Evolutionary conservation across 1,140 invertebrate species (phyloP).

Genomic region (Pogonomyrmex californicus): DNA sequence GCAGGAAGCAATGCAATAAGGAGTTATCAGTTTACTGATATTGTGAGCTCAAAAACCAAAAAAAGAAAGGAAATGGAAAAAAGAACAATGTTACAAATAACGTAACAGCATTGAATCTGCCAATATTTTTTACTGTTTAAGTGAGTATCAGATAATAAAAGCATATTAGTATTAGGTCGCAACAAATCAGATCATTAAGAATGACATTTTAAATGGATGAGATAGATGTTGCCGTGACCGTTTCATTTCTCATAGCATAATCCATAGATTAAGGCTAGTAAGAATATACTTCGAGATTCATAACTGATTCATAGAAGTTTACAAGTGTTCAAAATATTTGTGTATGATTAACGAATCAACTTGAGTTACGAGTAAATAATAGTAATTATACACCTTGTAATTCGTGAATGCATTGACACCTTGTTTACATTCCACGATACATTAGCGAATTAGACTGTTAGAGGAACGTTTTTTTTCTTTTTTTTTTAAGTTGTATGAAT

Average conservation of each 20-base stretch:
- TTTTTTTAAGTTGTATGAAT: constrained; percentile 42
- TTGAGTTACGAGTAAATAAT: constrained; percentile 50
- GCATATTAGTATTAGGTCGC: constrained; percentile 66
- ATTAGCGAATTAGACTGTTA: constrained; percentile 66
- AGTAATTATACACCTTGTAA: constrained; percentile 15
- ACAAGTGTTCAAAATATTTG: constrained; percentile 49
- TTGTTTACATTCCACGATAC: constrained; percentile 74
- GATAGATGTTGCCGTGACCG: constrained; percentile 40
- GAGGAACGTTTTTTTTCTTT: constrained; percentile 51
- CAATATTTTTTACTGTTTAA: constrained; percentile 76
- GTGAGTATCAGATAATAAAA: constrained; percentile 62
- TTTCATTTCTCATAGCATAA: constrained; percentile 68
- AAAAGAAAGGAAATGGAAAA: constrained; percentile 25
- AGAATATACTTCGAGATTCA: constrained; percentile 59
- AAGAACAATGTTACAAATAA: constrained; percentile 64
- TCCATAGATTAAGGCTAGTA: constrained; percentile 67
- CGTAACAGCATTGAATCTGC: constrained; percentile 75
- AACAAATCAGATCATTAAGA: constrained; percentile 51
- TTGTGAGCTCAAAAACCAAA: constrained; percentile 66
- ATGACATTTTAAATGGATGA: constrained; percentile 55
- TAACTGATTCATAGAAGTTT: constrained; percentile 48
- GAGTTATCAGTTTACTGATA: constrained; percentile 62
- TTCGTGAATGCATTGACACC: constrained; percentile 59
- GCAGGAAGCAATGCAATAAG: constrained; percentile 43
- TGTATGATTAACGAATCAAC: constrained; percentile 44